A percentile compares a stretch with the other conserved stretches of the same genome.
phyloP scores from a whole-genome alignment of 30 jellyfish, hydroid and myxozoan genomes.

The Nemopilema nomurai region DNA sequence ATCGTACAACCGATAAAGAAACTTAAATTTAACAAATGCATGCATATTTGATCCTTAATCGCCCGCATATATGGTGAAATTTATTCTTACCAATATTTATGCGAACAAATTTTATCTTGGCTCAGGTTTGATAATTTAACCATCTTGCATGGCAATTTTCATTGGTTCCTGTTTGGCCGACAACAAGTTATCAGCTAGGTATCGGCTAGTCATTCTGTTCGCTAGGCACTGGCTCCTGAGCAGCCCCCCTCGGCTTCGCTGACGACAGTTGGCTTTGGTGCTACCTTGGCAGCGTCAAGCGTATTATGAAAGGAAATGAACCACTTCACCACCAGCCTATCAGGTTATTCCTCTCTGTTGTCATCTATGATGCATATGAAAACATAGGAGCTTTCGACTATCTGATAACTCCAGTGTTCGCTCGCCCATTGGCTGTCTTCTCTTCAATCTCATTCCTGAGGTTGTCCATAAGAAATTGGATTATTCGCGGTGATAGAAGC shows the following conservation, averaged over 20 bases:
- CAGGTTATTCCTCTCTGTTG: background rate
- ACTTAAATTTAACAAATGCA: too few species aligned
- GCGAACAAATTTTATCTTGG: too few species aligned
- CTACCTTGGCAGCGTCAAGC: background rate
- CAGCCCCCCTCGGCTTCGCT: background rate
- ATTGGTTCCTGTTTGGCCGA: too few species aligned
- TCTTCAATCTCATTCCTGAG: conserved; percentile 25
- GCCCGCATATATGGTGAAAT: too few species aligned
- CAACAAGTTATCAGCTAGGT: too few species aligned
- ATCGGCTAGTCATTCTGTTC: too few species aligned
- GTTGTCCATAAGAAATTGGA: conserved; percentile 1
- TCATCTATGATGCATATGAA: background rate
- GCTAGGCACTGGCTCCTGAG: too few species aligned
- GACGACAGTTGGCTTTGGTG: background rate
- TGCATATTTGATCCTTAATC: too few species aligned
- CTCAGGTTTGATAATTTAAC: too few species aligned
- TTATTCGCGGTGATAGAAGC: conserved; percentile 20
- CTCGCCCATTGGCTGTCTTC: background rate
- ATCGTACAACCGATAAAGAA: too few species aligned
- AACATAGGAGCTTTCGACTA: background rate
- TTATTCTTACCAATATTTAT: too few species aligned
- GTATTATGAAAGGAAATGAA: background rate
- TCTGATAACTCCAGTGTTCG: background rate
- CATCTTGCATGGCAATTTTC: too few species aligned
- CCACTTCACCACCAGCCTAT: background rate